Percentiles rank a stretch among this genome's conserved stretches.
These are phyloP conservation scores for Felis catus DNA, from an alignment of 2,113 vertebrate genomes.

Conservation along the genomic window F.catus_Fca126_mat1.0 CM031423.1:62376501-62377000, in stretches of 20 bases:
- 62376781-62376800: slow-evolving; percentile 77
- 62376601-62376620: slow-evolving; percentile 73
- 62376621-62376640: slow-evolving; percentile 72
- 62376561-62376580: slow-evolving; percentile 79
- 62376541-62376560: slow-evolving; percentile 51
- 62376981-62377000: slow-evolving; percentile 49
- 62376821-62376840: slow-evolving; percentile 66
- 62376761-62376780: slow-evolving; percentile 74
- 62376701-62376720: slow-evolving; percentile 59
- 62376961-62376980: slow-evolving; percentile 39
- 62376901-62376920: slow-evolving; percentile 68
- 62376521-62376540: slow-evolving; percentile 67
- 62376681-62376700: slow-evolving; percentile 67
- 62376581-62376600: slow-evolving; percentile 77
- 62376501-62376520: slow-evolving; percentile 67
- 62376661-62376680: slow-evolving; percentile 80
- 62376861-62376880: slow-evolving; percentile 6
- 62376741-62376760: slow-evolving; percentile 85
- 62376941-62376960: slow-evolving; percentile 75
- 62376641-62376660: slow-evolving; percentile 75
- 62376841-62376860: slow-evolving; percentile 55
- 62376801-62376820: slow-evolving; percentile 83
- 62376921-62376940: slow-evolving; percentile 56
- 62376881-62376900: slow-evolving; percentile 72
- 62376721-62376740: slow-evolving; percentile 67